Conservation (phyloP, 2,797 vertebrate genomes). For the Anas georgica region DNA sequence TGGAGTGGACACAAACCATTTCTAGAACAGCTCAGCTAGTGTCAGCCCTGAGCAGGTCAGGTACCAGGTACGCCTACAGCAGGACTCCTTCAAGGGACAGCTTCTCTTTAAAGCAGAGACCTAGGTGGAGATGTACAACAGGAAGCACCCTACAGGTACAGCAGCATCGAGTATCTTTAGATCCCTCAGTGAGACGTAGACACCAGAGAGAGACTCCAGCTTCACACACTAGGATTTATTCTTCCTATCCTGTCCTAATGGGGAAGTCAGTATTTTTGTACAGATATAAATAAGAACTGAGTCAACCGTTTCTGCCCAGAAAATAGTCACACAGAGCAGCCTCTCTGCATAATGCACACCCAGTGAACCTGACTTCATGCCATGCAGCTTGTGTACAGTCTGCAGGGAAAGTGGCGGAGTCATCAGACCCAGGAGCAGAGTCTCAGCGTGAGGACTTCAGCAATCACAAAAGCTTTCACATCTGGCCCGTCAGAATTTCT, state of each 20-base stretch:
- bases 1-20: neutral
- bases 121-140: neutral
- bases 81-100: neutral
- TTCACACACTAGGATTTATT: neutral
- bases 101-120: neutral
- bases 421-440: neutral
- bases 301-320: neutral
- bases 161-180: neutral
- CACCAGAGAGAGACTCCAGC: neutral
- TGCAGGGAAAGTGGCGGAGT: neutral
- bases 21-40: neutral
- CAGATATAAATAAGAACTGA: neutral
- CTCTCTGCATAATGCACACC: neutral
- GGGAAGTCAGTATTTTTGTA: neutral
- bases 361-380: neutral
- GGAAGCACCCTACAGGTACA: neutral
- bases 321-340: neutral
- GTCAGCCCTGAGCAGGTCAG: neutral
- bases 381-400: neutral
- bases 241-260: neutral
- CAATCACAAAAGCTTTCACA: neutral
- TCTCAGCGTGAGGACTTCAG: accelerated
- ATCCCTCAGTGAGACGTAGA: neutral
- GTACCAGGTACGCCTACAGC: neutral
- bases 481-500: neutral